Evolutionary conservation across 2,113 vertebrate species (phyloP).

Genomic region (Mus spicilegus): DNA sequence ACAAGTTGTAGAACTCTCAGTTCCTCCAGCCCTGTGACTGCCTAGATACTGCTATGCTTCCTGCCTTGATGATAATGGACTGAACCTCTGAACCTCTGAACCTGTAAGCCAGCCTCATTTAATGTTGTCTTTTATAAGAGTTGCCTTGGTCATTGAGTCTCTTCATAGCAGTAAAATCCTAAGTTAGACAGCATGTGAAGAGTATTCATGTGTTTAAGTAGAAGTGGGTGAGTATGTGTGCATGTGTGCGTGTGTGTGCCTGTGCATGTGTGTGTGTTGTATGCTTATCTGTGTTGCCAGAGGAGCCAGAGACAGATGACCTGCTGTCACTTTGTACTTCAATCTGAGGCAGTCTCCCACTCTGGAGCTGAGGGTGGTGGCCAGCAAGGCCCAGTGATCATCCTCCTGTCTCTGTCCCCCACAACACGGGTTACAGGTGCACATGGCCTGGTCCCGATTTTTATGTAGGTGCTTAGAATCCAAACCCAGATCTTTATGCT

Average conservation of each 20-base stretch:
- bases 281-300: background rate
- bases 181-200: background rate
- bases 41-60: no score
- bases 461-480: background rate
- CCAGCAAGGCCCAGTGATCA: background rate
- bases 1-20: no score
- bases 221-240: background rate
- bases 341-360: background rate
- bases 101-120: no score
- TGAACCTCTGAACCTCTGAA: no score
- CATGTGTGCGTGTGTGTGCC: no score
- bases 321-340: background rate
- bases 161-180: no score
- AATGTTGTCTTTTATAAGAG: no score
- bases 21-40: no score
- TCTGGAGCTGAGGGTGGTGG: background rate
- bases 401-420: background rate
- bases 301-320: background rate
- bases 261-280: background rate
- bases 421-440: background rate
- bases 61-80: no score
- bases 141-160: no score
- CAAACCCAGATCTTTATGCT: background rate
- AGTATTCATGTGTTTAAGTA: no score
- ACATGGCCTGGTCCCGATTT: background rate